Conservation (phyloP, 2,888 invertebrate genomes). For the Polydrusus pterygomalis region DNA sequence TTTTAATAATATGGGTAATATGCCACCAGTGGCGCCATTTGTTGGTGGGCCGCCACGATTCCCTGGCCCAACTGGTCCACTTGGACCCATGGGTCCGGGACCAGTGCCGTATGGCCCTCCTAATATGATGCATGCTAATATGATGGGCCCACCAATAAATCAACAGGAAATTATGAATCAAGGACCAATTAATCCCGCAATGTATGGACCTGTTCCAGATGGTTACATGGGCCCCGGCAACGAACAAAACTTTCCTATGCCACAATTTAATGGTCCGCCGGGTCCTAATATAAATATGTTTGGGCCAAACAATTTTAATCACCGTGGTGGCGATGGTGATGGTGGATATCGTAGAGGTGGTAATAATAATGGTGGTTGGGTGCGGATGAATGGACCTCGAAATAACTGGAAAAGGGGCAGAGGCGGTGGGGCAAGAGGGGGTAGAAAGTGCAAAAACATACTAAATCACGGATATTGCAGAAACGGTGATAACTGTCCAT, state of each 20-base stretch:
- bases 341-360: constrained; percentile 63
- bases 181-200: constrained; percentile 66
- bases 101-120: constrained; percentile 67
- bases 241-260: constrained; percentile 59
- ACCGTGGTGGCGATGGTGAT: constrained; percentile 62
- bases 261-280: constrained; percentile 54
- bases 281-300: constrained; percentile 56
- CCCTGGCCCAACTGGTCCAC: constrained; percentile 56
- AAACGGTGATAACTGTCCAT: constrained; percentile 88
- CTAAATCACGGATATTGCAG: constrained; percentile 88
- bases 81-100: constrained; percentile 57
- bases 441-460: constrained; percentile 84
- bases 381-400: constrained; percentile 70
- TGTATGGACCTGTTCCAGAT: constrained; percentile 69
- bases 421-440: constrained; percentile 70
- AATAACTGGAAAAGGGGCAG: constrained; percentile 74
- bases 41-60: constrained; percentile 61
- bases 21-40: constrained; percentile 68
- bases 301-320: constrained; percentile 70
- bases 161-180: constrained; percentile 68
- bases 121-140: constrained; percentile 71
- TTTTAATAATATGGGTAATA: constrained; percentile 70
- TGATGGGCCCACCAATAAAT: constrained; percentile 70
- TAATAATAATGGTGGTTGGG: constrained; percentile 73
- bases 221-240: constrained; percentile 56